Evolutionary conservation across 2,888 invertebrate genomes (phyloP), one percentile per base, ranked within the genome.

Genomic region (Eilema sororculum): DNA sequence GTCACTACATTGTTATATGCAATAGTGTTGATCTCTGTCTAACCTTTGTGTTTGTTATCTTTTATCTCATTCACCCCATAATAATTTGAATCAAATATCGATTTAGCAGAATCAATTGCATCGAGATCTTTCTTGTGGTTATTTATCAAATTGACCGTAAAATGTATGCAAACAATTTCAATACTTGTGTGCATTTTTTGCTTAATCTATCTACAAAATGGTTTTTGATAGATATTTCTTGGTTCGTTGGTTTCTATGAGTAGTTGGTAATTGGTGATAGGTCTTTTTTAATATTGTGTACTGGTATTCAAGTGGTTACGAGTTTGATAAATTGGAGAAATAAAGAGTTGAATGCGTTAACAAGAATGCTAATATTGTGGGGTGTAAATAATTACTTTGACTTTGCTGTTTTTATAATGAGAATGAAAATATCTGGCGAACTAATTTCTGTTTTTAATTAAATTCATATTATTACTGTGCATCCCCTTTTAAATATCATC

Each of bases 111-210:
- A 84, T 81, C 74, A 69, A 78, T 80, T 78, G 82, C 81, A 73
- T 69, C 71, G 65, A 75, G 73, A 71, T 77, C 72, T 77, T 84
- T 79, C 80, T 77, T 89, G 88, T 84, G 90, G 91, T 92, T 88
- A 87, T 87, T 83, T 86, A 84, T 88, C 89, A 91, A 93, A 94
- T 93, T 94, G 94, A 93, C 93, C 94, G 86, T 91, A 89, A 86
- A 88, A 89, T 83, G 83, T 90, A 92, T 92, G 90, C 81, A 88
- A 90, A 89, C 86, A 79, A 78, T 79, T 79, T 77, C 75, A 74
- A 78, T 78, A 71, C 75, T 74, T 82, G 16, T 81, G 75, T 68
- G 59, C 2, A 52, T 70, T 65, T 72, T 72, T 80, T 69, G 20
- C 67, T 75, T 66, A 65, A 71, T 76, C 16, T 33, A 30, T 60